phyloP scores from a whole-genome alignment of 2,797 vertebrate species.

The Anniella stebbinsi region DNA sequence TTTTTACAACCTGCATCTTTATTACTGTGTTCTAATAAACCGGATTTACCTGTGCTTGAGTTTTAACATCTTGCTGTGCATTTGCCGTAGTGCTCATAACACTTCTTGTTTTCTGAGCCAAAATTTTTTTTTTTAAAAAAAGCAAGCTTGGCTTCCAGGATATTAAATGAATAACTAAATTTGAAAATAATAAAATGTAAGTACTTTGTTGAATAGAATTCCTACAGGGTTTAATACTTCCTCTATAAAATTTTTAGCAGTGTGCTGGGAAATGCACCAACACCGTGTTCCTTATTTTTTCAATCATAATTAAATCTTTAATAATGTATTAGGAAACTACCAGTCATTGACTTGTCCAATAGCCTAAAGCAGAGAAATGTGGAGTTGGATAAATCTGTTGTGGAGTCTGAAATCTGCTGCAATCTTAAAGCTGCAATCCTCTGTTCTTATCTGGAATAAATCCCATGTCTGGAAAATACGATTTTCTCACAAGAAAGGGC shows the following conservation, averaged over 20 bases:
- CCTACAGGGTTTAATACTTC: constrained; percentile 41
- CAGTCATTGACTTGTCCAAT: constrained; percentile 47
- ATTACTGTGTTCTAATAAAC: constrained; percentile 21
- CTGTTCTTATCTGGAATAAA: not conserved
- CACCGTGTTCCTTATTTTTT: constrained; percentile 39
- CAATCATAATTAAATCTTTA: constrained; percentile 50
- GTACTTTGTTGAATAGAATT: constrained; percentile 41
- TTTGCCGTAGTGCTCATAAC: constrained; percentile 12
- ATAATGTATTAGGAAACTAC: constrained; percentile 45
- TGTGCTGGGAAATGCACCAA: constrained; percentile 29
- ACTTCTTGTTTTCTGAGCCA: not conserved
- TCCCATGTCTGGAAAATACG: not conserved
- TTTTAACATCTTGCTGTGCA: constrained; percentile 9
- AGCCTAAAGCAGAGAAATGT: constrained; percentile 26
- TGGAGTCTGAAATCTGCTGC: constrained; percentile 12
- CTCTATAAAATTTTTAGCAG: constrained; percentile 37
- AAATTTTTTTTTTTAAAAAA: no score
- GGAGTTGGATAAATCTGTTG: constrained; percentile 29
- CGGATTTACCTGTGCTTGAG: constrained; percentile 15
- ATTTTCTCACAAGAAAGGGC: not conserved
- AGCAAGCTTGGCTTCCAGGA: constrained; percentile 16
- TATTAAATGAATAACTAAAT: constrained; percentile 42
- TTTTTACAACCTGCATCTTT: constrained; percentile 23
- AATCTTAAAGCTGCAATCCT: constrained; percentile 19
- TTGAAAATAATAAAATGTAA: constrained; percentile 53